A percentile compares a stretch with the other conserved stretches of the same genome.
Evolutionary conservation across 1,140 invertebrate species (phyloP).

Genomic region (Lordiphosa clarofinis): DNA sequence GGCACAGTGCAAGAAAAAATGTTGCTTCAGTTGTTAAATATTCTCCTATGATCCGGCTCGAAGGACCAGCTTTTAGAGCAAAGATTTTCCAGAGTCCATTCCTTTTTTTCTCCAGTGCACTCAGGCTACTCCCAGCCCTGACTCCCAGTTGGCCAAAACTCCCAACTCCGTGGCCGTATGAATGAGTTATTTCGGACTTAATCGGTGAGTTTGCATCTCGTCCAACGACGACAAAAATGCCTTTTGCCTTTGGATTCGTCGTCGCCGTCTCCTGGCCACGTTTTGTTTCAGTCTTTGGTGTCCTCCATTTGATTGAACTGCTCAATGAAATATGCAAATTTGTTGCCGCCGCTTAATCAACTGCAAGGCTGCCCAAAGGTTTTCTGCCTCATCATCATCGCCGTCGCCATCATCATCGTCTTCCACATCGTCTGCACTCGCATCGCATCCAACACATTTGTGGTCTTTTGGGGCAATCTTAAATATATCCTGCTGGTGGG

Average conservation of each 20-base stretch:
- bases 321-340: slow-evolving; percentile 79
- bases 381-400: slow-evolving; percentile 43
- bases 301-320: slow-evolving; percentile 78
- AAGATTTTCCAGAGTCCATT: too few relatives aligned
- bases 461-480: slow-evolving; percentile 67
- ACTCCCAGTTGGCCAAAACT: slow-evolving; percentile 6
- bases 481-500: slow-evolving; percentile 79
- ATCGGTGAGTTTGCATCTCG: slow-evolving; percentile 64
- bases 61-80: too few relatives aligned
- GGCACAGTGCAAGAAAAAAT: slow-evolving; percentile 1
- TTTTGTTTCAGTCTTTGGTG: slow-evolving; percentile 53
- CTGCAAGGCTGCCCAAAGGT: slow-evolving; percentile 49
- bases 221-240: slow-evolving; percentile 20
- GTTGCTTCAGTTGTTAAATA: too few relatives aligned
- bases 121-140: not conserved
- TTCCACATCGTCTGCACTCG: slow-evolving; percentile 15
- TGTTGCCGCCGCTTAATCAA: slow-evolving; percentile 75
- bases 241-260: slow-evolving; percentile 17
- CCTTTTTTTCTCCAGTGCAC: not conserved
- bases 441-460: slow-evolving; percentile 50
- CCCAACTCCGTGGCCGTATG: slow-evolving; percentile 56
- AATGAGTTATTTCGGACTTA: slow-evolving; percentile 78
- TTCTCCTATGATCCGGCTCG: too few relatives aligned
- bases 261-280: slow-evolving; percentile 8
- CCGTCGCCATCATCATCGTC: slow-evolving; percentile 12